Evolutionary conservation across 2,113 vertebrate genomes (phyloP), one percentile per base, ranked within the genome.

Genomic region (Odobenus rosmarus): DNA sequence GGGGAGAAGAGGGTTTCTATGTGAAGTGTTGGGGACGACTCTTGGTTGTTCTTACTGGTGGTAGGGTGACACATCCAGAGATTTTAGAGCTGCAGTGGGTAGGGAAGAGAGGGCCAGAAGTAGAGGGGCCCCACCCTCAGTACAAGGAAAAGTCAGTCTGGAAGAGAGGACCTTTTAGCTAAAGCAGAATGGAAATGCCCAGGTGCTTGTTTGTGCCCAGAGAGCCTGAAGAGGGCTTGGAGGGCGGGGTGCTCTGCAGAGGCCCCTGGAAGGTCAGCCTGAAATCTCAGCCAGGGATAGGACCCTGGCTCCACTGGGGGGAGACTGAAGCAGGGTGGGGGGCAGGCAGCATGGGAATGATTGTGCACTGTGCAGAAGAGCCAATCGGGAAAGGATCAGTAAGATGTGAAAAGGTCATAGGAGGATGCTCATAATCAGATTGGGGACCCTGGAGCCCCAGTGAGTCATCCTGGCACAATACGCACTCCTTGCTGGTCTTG

Each of bases 281-380:
- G 46, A 55, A 28, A 2, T 39, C 28, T 55, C 46, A 28, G 85
- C 55, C 18, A 4, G 39, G 33, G 51, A 7, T 16, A 1, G 36
- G 36, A 15, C 19, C 4, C 28, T 36, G 89, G 79, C 69, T 4
- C 24, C 9, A 0, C 5, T 0, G 0, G 19, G 16, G 10, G 4
- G 46, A 46, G 26, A 5, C 59, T 19, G 46, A 15, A 1, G 15
- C 3, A 1, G 26, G 33, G 12, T 4, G n/a, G 36, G 42, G 3
- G 13, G 62, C n/a, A 26, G 59, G 39, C 9, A 15, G 4, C 2
- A 2, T 3, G 5, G 64, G 23, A 18, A 0, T 33, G 18, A 31
- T 21, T 24, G 49, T 26, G 10, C 10, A 4, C 5, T 0, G 0
- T 4, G 13, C 12, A 7, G 36, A 69, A 36, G 36, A 53, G 18